Base-by-base conservation (phyloP, 1,140 invertebrate species). In the Macrotrachela quadricornifera region DNA sequence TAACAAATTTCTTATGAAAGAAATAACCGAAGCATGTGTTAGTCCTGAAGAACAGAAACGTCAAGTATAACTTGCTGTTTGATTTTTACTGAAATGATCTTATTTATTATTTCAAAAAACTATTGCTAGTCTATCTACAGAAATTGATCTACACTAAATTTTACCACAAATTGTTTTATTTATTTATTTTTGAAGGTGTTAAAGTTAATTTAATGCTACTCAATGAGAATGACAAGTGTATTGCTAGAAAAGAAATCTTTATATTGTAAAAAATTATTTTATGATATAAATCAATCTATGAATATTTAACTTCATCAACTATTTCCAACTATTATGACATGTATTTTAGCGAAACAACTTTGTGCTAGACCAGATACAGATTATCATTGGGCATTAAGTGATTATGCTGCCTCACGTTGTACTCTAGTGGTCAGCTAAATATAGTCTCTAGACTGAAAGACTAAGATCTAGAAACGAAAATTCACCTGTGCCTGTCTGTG, bases 11-110 rank as follows among this genome's bases (percentile, higher is more conserved):
- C 97, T 96, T 71, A 97, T 97, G 61, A 96, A 96, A 67, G 92
- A 99, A 74, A 95, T 97, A 50, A 97, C 92, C 1, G 94, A 99
- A 72, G 90, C 91, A 10, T 95, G 91, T 74, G 92, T 99, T 14
- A 92, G 94, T 30, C 84, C 87, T 11, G 90, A 96, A 72, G 92
- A 97, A 74, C 78, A 76, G 8, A 75, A 85, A 41, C 71, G 91
- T 68, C 82, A 83, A 1, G 82, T 83, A 73, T 72, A 73, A 72
- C 14, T 40, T 14, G 45, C 37, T 15, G 48, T 43, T 43, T 18
- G 15, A 45, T 53, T 47, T 56, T 55, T 10, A 49, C 21, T 44
- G 30, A 17, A 48, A 9, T 14, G 0, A 6, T 41, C n/a, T 36
- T 12, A 30, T 2, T 46, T 46, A 50, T 54, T 47, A 49, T 64